Evolutionary conservation across 2,888 invertebrate genomes (phyloP).

Genomic region (Acronicta psi): DNA sequence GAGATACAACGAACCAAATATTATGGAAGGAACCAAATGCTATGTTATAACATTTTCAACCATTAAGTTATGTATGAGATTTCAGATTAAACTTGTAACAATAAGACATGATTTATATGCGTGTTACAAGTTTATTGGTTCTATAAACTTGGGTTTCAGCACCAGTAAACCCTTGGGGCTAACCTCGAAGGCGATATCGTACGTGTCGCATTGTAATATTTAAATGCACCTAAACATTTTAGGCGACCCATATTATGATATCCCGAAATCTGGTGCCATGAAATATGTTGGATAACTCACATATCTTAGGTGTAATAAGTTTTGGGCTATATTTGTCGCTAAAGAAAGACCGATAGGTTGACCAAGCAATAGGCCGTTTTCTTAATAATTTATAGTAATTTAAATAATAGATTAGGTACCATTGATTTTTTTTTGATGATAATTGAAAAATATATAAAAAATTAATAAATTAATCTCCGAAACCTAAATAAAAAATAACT

Average conservation of each 20-base stretch:
- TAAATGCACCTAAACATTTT: conserved; percentile 49
- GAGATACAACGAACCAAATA: background rate
- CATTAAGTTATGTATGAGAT: conserved; percentile 33
- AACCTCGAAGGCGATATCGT: conserved; percentile 55
- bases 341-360: background rate
- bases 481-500: conserved; percentile 14
- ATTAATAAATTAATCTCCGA: background rate
- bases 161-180: conserved; percentile 62
- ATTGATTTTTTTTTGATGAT: too few relatives aligned
- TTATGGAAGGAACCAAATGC: background rate
- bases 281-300: conserved; percentile 23
- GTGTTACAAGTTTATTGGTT: conserved; percentile 69
- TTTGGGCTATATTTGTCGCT: background rate
- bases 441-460: too few relatives aligned
- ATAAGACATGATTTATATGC: conserved; percentile 69
- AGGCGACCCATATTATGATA: background rate
- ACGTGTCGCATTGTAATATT: conserved; percentile 61
- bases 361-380: too few relatives aligned
- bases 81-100: conserved; percentile 65
- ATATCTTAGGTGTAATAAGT: background rate
- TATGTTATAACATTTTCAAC: conserved; percentile 41
- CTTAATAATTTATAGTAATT: too few relatives aligned
- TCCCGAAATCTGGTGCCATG: conserved; percentile 3
- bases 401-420: too few relatives aligned
- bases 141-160: conserved; percentile 59